Conservation (phyloP, 2,113 vertebrate species). For the Laticauda laticaudata region DNA sequence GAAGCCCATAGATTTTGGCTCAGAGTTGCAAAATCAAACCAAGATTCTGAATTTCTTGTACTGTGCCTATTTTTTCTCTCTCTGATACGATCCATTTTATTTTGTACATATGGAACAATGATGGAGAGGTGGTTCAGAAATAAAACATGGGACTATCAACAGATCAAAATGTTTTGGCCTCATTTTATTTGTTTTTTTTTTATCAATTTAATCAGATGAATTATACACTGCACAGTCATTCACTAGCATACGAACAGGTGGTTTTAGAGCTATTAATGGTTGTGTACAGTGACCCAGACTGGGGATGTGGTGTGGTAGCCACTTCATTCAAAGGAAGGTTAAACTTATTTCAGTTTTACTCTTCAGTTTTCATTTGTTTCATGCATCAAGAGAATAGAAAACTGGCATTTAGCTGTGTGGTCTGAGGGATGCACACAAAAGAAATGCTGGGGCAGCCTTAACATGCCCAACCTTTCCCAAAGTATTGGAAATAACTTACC, state of each 20-base stretch:
- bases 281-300: not conserved
- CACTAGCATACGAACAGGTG: not conserved
- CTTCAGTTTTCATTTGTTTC: not conserved
- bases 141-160: not conserved
- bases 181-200: not conserved
- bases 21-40: not conserved
- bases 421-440: not conserved
- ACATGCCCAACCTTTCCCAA: not conserved
- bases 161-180: not conserved
- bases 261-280: not conserved
- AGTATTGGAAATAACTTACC: not conserved
- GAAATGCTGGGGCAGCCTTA: not conserved
- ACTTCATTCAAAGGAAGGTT: not conserved
- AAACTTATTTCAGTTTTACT: not conserved
- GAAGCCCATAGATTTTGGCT: conserved; percentile 7
- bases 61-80: not conserved
- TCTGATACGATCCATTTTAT: not conserved
- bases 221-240: not conserved
- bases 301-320: not conserved
- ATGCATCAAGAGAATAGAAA: not conserved
- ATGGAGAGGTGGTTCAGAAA: not conserved
- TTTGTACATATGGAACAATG: not conserved
- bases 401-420: not conserved
- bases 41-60: conserved; percentile 8
- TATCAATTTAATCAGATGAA: not conserved